Conservation (phyloP, 2,888 invertebrate genomes). For the Graphium colonna region DNA sequence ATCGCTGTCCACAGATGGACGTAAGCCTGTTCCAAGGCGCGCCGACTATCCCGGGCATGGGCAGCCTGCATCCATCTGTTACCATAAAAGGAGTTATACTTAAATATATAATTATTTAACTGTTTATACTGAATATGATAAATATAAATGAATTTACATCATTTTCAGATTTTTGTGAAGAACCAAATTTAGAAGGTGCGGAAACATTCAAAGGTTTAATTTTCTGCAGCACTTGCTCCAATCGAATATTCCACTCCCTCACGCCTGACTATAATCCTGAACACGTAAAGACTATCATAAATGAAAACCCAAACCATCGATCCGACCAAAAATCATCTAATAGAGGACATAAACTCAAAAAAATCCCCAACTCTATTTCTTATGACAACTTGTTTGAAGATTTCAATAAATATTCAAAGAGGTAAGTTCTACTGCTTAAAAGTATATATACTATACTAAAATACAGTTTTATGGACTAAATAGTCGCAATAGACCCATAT, state of each 20-base stretch:
- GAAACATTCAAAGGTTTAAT: conserved; percentile 64
- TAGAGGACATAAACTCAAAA: background rate
- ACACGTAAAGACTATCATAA: background rate
- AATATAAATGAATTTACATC: no score
- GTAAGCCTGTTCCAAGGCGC: no score
- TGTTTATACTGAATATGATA: no score
- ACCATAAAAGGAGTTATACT: no score
- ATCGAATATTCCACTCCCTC: conserved; percentile 60
- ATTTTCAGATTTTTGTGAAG: conserved; percentile 61
- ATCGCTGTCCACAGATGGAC: no score
- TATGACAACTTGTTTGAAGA: background rate
- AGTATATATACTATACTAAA: no score
- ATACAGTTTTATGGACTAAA: no score
- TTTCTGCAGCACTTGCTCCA: conserved; percentile 57
- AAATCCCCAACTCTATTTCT: background rate
- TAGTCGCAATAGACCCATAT: background rate
- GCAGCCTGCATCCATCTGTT: no score
- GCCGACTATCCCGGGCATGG: no score
- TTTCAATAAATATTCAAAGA: background rate
- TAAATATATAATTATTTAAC: no score
- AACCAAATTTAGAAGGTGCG: conserved; percentile 52
- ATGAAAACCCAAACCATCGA: background rate
- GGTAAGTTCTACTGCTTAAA: no score
- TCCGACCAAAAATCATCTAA: background rate
- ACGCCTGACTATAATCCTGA: background rate